phyloP scores from a whole-genome alignment of 2,797 vertebrate species.

The Eleutherodactylus coqui region DNA sequence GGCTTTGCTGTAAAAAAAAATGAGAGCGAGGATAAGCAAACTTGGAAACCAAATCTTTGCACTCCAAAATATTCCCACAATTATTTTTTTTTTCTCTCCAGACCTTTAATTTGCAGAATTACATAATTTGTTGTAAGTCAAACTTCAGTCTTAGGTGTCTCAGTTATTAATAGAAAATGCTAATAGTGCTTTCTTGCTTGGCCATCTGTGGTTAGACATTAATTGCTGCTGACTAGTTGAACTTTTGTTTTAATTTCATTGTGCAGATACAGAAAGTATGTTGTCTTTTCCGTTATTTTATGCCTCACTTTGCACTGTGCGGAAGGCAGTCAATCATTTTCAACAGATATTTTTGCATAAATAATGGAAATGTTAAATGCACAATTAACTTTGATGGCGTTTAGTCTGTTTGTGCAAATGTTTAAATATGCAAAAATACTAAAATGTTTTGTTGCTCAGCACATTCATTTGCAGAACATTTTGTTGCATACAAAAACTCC shows the following conservation, averaged over 20 bases:
- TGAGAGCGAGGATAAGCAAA: background rate
- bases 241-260: conserved; percentile 66
- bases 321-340: conserved; percentile 25
- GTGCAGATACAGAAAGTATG: conserved; percentile 62
- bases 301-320: conserved; percentile 53
- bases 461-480: background rate
- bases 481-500: background rate
- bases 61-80: conserved; percentile 25
- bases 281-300: conserved; percentile 60
- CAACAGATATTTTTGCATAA: conserved; percentile 7
- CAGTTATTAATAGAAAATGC: conserved; percentile 68
- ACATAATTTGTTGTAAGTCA: conserved; percentile 20
- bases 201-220: conserved; percentile 67
- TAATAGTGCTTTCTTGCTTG: conserved; percentile 52
- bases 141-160: conserved; percentile 61
- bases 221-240: conserved; percentile 66
- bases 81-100: background rate
- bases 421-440: background rate
- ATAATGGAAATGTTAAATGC: background rate
- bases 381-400: background rate
- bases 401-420: background rate
- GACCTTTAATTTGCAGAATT: conserved; percentile 15
- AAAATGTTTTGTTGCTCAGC: background rate
- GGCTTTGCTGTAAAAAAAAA: conserved; percentile 26
- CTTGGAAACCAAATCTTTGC: background rate